These are phyloP conservation scores for Hoplodrina ambigua DNA, from an alignment of 2,888 invertebrate species.

Conservation along the genomic window DNA sequence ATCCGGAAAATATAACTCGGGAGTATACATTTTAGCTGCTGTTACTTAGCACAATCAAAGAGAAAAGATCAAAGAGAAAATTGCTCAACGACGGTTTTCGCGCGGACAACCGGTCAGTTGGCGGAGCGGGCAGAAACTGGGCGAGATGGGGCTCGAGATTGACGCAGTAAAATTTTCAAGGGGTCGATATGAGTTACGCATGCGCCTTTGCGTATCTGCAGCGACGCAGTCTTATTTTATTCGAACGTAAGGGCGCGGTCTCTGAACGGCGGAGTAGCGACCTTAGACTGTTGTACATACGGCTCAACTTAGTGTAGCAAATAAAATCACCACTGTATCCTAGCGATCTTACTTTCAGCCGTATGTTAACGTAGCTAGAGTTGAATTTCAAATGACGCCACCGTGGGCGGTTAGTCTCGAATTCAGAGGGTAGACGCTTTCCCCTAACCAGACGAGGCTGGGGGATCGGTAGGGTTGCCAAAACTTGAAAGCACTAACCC, in stretches of 20 bases:
- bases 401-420: no score
- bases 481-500: no score
- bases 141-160: conserved; percentile 1
- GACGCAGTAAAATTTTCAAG: conserved; percentile 27
- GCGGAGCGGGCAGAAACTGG: conserved; percentile 17
- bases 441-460: no score
- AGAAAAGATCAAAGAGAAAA: not conserved
- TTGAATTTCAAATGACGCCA: no score
- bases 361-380: conserved; percentile 13
- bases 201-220: conserved; percentile 24
- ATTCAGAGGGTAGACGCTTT: no score
- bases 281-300: conserved; percentile 5
- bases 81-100: not conserved
- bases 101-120: conserved; percentile 18
- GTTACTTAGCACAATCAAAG: conserved; percentile 1
- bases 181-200: conserved; percentile 44
- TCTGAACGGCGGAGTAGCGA: not conserved
- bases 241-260: not conserved
- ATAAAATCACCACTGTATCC: not conserved
- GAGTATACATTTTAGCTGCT: conserved; percentile 25
- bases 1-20: conserved; percentile 37
- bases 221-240: not conserved
- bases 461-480: no score
- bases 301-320: conserved; percentile 5
- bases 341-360: not conserved